phyloP scores from a whole-genome alignment of 2,888 invertebrate genomes.

The Himalopsyche tibetana region DNA sequence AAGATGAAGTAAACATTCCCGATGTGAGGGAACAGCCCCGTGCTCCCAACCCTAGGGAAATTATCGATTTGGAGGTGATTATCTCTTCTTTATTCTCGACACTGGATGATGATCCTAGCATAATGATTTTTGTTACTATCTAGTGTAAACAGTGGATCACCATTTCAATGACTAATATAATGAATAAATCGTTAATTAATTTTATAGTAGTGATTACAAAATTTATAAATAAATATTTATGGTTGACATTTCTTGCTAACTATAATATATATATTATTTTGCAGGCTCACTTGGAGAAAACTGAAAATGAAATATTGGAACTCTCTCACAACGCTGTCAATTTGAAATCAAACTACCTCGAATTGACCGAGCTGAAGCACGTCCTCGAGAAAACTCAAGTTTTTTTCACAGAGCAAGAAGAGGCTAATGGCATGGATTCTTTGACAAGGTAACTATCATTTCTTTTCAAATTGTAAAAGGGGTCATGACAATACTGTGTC shows the following conservation, averaged over 20 bases:
- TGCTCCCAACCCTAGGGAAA: constrained; percentile 88
- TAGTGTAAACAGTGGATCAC: too few relatives aligned
- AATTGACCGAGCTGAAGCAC: constrained; percentile 92
- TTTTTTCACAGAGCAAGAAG: constrained; percentile 91
- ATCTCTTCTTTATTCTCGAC: background rate
- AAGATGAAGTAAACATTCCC: constrained; percentile 88
- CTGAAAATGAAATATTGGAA: constrained; percentile 96
- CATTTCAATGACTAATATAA: too few relatives aligned
- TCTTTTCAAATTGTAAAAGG: background rate
- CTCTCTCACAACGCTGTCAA: constrained; percentile 95
- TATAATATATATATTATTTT: constrained; percentile 63
- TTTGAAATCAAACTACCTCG: constrained; percentile 92
- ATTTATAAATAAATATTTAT: too few relatives aligned
- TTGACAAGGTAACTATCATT: constrained; percentile 74
- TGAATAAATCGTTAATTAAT: too few relatives aligned
- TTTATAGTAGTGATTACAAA: too few relatives aligned
- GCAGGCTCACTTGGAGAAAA: constrained; percentile 94
- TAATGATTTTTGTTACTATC: too few relatives aligned
- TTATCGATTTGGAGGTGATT: constrained; percentile 90
- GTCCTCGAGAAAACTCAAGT: constrained; percentile 94
- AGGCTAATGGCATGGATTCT: constrained; percentile 81
- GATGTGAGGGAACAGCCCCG: constrained; percentile 86
- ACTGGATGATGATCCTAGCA: too few relatives aligned
- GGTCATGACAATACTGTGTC: background rate
- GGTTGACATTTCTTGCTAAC: too few relatives aligned